Conservation (phyloP, 53 echinoderm and acorn worm genomes). For the Paelopatides confundens region DNA sequence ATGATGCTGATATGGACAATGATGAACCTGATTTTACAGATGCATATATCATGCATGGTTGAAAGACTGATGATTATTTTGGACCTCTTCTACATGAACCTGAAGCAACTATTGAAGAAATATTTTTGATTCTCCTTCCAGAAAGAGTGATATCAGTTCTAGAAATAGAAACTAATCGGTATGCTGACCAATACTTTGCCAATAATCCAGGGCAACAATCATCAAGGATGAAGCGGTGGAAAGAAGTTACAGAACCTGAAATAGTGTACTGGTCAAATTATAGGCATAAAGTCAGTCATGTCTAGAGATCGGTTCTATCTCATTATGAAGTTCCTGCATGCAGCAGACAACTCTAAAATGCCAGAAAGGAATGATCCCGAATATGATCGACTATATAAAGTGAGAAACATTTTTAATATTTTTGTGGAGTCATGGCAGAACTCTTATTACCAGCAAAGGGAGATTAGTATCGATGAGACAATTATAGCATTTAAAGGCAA, state of each 20-base stretch:
- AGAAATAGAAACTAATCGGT: background rate
- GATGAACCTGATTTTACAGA: background rate
- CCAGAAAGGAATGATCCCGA: background rate
- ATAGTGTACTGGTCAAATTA: background rate
- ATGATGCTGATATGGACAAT: background rate
- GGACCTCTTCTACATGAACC: background rate
- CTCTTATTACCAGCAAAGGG: slow-evolving; percentile 1
- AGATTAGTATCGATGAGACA: slow-evolving; percentile 22
- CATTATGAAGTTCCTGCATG: slow-evolving; percentile 20
- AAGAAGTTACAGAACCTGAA: background rate
- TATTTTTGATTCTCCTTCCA: slow-evolving; percentile 3
- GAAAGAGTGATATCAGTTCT: background rate
- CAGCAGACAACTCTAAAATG: slow-evolving; percentile 25
- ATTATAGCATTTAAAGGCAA: slow-evolving; percentile 4
- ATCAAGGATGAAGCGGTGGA: slow-evolving; percentile 7
- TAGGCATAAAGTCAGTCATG: slow-evolving; percentile 15
- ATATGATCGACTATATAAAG: background rate
- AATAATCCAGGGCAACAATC: too few species aligned
- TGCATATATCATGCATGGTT: too few species aligned
- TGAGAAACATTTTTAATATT: background rate
- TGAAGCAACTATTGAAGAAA: slow-evolving; percentile 6
- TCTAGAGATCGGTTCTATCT: slow-evolving; percentile 5
- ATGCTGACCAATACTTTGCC: slow-evolving; percentile 16
- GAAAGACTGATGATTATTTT: background rate
- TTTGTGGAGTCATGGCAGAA: slow-evolving; percentile 7